Percentiles rank a stretch among this genome's conserved stretches.
Evolutionary conservation across 2,797 vertebrate species (phyloP).

Genomic region (Okamejei kenojei): DNA sequence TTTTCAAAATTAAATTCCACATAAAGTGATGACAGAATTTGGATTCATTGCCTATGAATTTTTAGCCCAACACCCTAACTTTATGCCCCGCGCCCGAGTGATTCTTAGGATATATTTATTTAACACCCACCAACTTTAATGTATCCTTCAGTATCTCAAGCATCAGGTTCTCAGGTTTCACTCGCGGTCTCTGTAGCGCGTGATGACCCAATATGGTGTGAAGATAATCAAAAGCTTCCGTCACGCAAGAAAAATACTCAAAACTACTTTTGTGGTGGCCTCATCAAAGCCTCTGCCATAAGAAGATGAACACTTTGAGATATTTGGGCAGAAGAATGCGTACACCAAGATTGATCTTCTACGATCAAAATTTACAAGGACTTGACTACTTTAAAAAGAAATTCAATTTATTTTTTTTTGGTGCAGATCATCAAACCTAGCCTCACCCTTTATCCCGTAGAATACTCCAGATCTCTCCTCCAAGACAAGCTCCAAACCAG

Average conservation of each 20-base stretch:
- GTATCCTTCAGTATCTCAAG: constrained; percentile 86
- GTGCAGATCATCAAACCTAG: neutral
- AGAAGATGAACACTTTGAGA: constrained; percentile 31
- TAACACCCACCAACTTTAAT: constrained; percentile 78
- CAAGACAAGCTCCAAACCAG: constrained; percentile 88
- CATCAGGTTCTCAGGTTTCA: constrained; percentile 93
- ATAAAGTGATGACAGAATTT: neutral
- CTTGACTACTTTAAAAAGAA: neutral
- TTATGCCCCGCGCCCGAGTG: neutral
- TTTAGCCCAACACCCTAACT: neutral
- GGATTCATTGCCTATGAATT: too few relatives aligned
- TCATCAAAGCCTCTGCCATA: constrained; percentile 78
- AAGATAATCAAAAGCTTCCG: constrained; percentile 85
- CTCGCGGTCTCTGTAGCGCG: constrained; percentile 88
- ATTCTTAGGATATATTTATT: constrained; percentile 31
- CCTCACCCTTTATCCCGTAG: constrained; percentile 83
- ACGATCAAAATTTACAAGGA: neutral
- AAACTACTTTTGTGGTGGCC: constrained; percentile 76
- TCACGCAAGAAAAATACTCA: constrained; percentile 88
- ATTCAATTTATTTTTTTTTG: neutral
- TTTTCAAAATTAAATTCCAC: neutral
- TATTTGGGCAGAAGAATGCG: neutral
- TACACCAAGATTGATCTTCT: neutral
- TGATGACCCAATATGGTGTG: constrained; percentile 79
- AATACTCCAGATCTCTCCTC: constrained; percentile 86